Percentiles rank a stretch among this genome's conserved stretches.
phyloP scores from a whole-genome alignment of 2,113 vertebrate species.

The Empidonax traillii region DNA sequence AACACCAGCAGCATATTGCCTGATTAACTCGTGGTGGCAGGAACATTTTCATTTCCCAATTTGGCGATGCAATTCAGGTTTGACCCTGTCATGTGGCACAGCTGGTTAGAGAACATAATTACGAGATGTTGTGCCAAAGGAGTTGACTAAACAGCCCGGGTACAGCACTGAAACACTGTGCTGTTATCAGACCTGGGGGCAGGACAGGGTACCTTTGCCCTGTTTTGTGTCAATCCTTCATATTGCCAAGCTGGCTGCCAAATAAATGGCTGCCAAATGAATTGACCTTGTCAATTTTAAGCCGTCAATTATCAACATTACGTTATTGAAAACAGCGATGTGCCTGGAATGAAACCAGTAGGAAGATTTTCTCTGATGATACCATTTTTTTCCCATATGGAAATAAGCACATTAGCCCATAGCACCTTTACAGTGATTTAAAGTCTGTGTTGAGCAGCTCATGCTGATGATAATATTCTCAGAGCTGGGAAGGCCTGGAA shows the following conservation, averaged over 20 bases:
- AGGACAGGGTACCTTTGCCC: neutral
- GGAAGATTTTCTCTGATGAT: neutral
- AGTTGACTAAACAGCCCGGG: accelerated
- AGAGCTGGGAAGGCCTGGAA: neutral
- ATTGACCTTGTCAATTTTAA: neutral
- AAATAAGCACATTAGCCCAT: neutral
- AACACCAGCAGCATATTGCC: neutral
- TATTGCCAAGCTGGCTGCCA: neutral
- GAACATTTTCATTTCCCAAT: neutral
- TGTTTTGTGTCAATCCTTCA: neutral
- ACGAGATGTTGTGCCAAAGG: neutral
- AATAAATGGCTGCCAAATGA: neutral
- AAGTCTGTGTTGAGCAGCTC: accelerated
- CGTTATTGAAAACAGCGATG: neutral
- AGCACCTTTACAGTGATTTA: neutral
- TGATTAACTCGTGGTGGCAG: accelerated
- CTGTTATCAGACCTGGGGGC: neutral
- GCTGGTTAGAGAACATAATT: too few relatives aligned
- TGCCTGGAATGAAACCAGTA: neutral
- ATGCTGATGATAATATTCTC: neutral
- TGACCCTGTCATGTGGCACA: neutral
- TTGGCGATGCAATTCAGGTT: neutral
- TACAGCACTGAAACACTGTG: neutral
- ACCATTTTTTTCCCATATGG: neutral
- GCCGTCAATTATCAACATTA: neutral